These are phyloP conservation scores for Tenthredo notha DNA, from an alignment of 2,888 invertebrate genomes.

Conservation along the genomic window DNA sequence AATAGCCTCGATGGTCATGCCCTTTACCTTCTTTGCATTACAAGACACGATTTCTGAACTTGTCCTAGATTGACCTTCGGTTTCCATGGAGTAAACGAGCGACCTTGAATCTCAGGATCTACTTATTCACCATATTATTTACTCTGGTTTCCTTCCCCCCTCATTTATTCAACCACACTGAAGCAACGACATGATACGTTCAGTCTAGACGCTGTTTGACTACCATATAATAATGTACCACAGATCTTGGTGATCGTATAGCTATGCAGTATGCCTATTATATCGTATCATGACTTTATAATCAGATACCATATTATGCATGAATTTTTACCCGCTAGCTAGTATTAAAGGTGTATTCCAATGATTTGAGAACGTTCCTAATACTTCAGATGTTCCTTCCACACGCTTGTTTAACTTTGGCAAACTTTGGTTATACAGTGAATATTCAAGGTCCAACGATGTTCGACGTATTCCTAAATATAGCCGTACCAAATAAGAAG, in stretches of 20 bases:
- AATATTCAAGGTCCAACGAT: slow-evolving; percentile 8
- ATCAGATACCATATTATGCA: background rate
- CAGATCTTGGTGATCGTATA: background rate
- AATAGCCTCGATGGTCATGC: slow-evolving; percentile 29
- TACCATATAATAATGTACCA: slow-evolving; percentile 22
- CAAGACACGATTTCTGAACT: slow-evolving; percentile 34
- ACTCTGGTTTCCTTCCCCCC: slow-evolving; percentile 16
- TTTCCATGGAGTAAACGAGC: background rate
- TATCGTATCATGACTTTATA: background rate
- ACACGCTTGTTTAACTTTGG: slow-evolving; percentile 11
- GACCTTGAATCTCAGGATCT: slow-evolving; percentile 32
- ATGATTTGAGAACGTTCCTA: slow-evolving; percentile 18
- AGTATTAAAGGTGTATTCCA: background rate
- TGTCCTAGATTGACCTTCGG: slow-evolving; percentile 43
- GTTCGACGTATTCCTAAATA: slow-evolving; percentile 15
- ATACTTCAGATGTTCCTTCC: background rate
- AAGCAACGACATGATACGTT: background rate
- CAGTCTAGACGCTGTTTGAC: slow-evolving; percentile 16
- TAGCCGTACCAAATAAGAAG: background rate
- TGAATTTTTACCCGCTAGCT: background rate
- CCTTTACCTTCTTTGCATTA: slow-evolving; percentile 2
- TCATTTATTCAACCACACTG: slow-evolving; percentile 6
- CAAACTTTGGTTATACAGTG: background rate
- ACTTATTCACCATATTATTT: background rate
- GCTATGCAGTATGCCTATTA: background rate